Percentiles rank a stretch among this genome's conserved stretches.
These are phyloP conservation scores for Syrrhaptes paradoxus DNA, from an alignment of 2,113 vertebrate species.

Conservation along the genomic window DNA sequence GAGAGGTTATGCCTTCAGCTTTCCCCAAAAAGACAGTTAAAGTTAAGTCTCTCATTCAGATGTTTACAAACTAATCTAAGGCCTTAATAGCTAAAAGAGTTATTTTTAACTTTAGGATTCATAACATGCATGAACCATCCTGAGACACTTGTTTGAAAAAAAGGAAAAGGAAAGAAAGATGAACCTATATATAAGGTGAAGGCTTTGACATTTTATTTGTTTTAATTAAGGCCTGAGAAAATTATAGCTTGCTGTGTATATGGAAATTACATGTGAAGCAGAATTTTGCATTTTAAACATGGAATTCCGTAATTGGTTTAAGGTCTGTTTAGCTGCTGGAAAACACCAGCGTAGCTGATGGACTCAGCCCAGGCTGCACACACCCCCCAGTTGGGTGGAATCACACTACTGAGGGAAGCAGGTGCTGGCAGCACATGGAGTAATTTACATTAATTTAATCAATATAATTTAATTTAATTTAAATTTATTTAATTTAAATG, in stretches of 20 bases:
- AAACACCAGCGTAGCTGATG: not conserved
- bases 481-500: too few species aligned
- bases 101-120: not conserved
- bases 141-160: not conserved
- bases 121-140: not conserved
- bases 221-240: not conserved
- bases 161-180: not conserved
- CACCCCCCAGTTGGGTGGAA: too few species aligned
- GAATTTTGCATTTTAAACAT: not conserved
- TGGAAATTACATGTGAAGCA: not conserved
- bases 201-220: not conserved
- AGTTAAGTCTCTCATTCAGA: not conserved
- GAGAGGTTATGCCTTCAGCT: not conserved
- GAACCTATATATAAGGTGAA: not conserved
- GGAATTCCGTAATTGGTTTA: not conserved
- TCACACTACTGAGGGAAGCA: rapidly evolving
- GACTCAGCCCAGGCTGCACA: not conserved
- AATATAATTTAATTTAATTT: too few species aligned
- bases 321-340: not conserved
- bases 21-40: not conserved
- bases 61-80: not conserved
- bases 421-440: not conserved
- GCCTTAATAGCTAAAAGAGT: not conserved
- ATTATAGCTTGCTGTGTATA: not conserved
- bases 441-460: too few species aligned